These are phyloP conservation scores for Cisticola juncidis DNA, from an alignment of 2,113 vertebrate genomes.

Conservation along the genomic window DNA sequence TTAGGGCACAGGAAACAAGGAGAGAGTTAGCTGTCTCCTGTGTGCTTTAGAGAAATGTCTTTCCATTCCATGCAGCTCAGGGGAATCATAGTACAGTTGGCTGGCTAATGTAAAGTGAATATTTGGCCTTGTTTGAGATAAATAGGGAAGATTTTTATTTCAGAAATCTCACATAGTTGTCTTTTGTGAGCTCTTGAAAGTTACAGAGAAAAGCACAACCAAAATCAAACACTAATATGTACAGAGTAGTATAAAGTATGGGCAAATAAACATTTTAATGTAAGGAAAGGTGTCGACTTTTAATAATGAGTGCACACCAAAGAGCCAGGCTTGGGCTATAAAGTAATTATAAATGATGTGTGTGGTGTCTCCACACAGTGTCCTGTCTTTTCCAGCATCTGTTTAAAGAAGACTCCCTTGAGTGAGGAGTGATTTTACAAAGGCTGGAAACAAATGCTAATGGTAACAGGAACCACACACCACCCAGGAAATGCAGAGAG, in stretches of 20 bases:
- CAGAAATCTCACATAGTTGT: background rate
- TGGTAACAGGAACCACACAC: background rate
- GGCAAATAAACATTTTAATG: background rate
- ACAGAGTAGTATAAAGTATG: background rate
- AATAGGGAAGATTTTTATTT: background rate
- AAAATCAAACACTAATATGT: background rate
- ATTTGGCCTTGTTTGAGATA: slow-evolving; percentile 23
- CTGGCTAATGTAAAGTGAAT: background rate
- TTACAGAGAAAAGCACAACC: background rate
- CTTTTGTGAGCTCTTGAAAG: background rate
- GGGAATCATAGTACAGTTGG: background rate
- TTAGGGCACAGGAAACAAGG: slow-evolving; percentile 24
- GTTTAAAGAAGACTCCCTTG: background rate
- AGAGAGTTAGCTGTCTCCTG: background rate
- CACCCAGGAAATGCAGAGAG: background rate
- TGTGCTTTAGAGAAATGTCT: background rate
- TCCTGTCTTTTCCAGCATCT: background rate
- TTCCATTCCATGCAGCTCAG: background rate
- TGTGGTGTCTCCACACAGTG: background rate
- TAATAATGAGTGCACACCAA: background rate
- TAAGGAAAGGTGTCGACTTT: background rate
- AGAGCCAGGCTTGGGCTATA: background rate
- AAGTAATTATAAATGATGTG: background rate
- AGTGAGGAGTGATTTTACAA: background rate
- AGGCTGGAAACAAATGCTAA: background rate